Evolutionary conservation across 1,140 invertebrate species (phyloP).

Genomic region (Schlechtendalia chinensis): DNA sequence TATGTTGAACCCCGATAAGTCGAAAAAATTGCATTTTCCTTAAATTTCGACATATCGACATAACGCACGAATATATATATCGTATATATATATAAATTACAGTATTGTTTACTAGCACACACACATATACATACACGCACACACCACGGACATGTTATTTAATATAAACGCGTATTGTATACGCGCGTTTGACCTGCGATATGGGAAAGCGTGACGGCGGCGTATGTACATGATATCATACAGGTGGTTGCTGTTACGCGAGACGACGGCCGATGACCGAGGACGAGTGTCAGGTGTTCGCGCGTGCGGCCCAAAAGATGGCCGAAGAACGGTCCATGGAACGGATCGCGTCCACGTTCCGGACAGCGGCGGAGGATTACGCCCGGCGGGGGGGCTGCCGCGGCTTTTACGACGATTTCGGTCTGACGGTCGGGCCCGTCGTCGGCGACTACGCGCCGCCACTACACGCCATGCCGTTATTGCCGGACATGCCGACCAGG

Average conservation of each 20-base stretch:
- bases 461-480: constrained; percentile 63
- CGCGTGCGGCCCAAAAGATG: constrained; percentile 51
- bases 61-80: not conserved
- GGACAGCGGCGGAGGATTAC: constrained; percentile 57
- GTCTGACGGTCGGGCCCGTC: constrained; percentile 54
- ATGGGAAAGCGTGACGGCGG: constrained; percentile 29
- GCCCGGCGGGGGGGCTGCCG: constrained; percentile 52
- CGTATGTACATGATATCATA: constrained; percentile 29
- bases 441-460: constrained; percentile 59
- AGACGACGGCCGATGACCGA: constrained; percentile 38
- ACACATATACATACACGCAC: too few relatives aligned
- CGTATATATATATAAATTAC: constrained; percentile 9
- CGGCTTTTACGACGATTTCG: constrained; percentile 58
- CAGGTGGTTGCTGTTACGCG: constrained; percentile 31
- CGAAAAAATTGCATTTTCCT: too few relatives aligned
- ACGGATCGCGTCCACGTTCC: constrained; percentile 60
- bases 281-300: constrained; percentile 32
- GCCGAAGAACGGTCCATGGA: constrained; percentile 61
- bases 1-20: too few relatives aligned
- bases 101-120: too few relatives aligned
- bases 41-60: too few relatives aligned
- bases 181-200: not conserved
- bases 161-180: not conserved
- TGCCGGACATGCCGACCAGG: constrained; percentile 65
- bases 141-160: too few relatives aligned